Percentiles rank a stretch among this genome's conserved stretches.
These are phyloP conservation scores for Prosapia bicincta DNA, from an alignment of 2,888 invertebrate species.

Conservation along the genomic window DNA sequence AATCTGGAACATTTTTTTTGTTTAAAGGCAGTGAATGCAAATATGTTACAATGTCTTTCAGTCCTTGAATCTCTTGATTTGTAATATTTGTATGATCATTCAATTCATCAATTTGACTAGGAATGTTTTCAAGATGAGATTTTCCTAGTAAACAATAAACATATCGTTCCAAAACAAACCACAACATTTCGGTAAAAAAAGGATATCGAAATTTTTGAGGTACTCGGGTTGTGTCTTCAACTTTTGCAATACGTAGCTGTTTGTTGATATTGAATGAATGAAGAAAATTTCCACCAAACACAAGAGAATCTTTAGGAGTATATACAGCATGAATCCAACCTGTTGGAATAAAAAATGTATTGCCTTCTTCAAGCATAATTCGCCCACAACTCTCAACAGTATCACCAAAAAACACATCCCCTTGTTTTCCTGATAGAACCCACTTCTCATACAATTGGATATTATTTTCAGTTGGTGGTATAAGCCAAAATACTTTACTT, in stretches of 20 bases:
- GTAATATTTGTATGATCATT: constrained; percentile 45
- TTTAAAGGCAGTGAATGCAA: constrained; percentile 83
- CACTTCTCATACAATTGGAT: constrained; percentile 89
- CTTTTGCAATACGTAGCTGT: constrained; percentile 89
- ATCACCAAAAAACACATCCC: constrained; percentile 95
- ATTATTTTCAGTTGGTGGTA: constrained; percentile 95
- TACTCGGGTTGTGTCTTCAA: constrained; percentile 94
- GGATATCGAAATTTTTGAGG: constrained; percentile 97
- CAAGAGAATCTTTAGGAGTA: constrained; percentile 80
- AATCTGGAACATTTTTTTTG: constrained; percentile 88
- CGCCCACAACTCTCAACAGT: constrained; percentile 91
- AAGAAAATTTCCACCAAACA: constrained; percentile 91
- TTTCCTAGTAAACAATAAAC: constrained; percentile 82
- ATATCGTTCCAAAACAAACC: constrained; percentile 95
- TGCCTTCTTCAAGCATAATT: constrained; percentile 64
- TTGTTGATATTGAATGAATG: constrained; percentile 82
- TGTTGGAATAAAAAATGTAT: constrained; percentile 88
- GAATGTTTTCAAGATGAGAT: constrained; percentile 59
- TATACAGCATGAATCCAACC: constrained; percentile 95
- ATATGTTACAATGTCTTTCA: constrained; percentile 81
- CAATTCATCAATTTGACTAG: constrained; percentile 8
- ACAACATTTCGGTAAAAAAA: constrained; percentile 96
- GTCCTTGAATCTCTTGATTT: constrained; percentile 52
- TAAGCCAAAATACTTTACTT: constrained; percentile 87
- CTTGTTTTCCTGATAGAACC: constrained; percentile 93